phyloP scores from a whole-genome alignment of 1,140 invertebrate species.

The Pseudomyrmex gracilis region DNA sequence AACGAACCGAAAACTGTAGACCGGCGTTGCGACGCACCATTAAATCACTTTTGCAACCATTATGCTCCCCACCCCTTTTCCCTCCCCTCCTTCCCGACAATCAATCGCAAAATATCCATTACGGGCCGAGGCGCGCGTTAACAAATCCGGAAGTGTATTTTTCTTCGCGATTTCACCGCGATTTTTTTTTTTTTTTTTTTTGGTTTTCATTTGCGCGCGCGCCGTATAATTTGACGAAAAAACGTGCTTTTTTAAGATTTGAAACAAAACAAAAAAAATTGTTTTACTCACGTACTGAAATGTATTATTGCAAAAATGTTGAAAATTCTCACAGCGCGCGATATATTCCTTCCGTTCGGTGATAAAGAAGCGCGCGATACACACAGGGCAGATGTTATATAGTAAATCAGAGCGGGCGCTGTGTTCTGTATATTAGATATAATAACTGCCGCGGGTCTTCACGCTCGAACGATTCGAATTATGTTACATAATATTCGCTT shows the following conservation, averaged over 20 bases:
- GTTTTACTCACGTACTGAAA: no score
- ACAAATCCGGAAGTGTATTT: not conserved
- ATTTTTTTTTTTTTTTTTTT: no score
- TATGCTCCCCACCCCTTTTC: not conserved
- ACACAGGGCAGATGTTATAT: constrained; percentile 65
- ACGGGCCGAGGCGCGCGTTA: not conserved
- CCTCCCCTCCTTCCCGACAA: no score
- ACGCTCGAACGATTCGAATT: constrained; percentile 74
- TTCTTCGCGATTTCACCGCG: not conserved
- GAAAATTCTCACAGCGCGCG: no score
- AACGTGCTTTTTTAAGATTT: no score
- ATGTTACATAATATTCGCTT: constrained; percentile 78
- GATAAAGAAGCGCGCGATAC: constrained; percentile 27
- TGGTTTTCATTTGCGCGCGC: no score
- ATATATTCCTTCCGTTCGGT: constrained; percentile 8
- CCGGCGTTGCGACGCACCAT: constrained; percentile 17
- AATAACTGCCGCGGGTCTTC: constrained; percentile 71
- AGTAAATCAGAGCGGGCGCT: constrained; percentile 32
- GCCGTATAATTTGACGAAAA: no score
- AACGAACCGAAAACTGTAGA: constrained; percentile 50
- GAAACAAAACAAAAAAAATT: no score
- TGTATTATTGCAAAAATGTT: no score
- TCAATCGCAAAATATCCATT: not conserved
- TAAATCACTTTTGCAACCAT: constrained; percentile 52
- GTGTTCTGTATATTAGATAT: constrained; percentile 65